Conservation (phyloP, 2,888 invertebrate species). For the Gastracanthus pulcherrimus region DNA sequence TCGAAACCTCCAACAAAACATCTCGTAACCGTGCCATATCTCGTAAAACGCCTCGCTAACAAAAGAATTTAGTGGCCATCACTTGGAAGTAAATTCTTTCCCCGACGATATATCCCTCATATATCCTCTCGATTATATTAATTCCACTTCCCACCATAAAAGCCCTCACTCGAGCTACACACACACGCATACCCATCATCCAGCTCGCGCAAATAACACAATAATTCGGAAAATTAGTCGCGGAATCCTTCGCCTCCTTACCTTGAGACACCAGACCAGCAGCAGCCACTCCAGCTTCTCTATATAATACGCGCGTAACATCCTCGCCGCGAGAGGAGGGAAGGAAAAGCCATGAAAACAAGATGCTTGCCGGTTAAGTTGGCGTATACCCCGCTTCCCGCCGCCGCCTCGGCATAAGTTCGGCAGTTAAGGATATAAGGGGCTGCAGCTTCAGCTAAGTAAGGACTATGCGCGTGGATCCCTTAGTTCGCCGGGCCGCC, state of each 20-base stretch:
- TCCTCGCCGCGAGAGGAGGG: background rate
- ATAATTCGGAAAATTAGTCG: conserved; percentile 55
- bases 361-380: conserved; percentile 58
- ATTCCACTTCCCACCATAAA: conserved; percentile 20
- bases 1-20: no score
- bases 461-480: conserved; percentile 31
- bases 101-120: background rate
- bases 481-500: conserved; percentile 55
- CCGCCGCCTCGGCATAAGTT: conserved; percentile 67
- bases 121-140: conserved; percentile 41
- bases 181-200: background rate
- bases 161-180: background rate
- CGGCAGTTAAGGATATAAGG: conserved; percentile 73
- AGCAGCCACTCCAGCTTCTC: background rate
- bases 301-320: no score
- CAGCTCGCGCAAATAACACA: conserved; percentile 32
- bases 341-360: conserved; percentile 57
- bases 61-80: conserved; percentile 10
- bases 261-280: conserved; percentile 9
- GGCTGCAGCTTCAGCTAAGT: conserved; percentile 46
- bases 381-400: no score
- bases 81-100: background rate
- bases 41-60: background rate
- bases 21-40: background rate
- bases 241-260: conserved; percentile 35